Conservation (phyloP, 2,797 vertebrate species). For the Vultur gryphus region DNA sequence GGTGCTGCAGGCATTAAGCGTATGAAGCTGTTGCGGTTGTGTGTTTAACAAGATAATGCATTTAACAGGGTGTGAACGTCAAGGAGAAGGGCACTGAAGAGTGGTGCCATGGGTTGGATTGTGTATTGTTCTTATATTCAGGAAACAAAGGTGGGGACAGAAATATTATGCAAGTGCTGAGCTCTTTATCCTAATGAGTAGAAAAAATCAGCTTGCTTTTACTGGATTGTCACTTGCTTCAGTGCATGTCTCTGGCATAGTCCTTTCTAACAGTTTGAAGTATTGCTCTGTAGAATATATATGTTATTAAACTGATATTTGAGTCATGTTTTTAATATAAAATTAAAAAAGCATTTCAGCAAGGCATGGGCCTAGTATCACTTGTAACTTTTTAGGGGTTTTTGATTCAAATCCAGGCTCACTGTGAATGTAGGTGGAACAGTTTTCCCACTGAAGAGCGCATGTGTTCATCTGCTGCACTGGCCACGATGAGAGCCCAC, state of each 20-base stretch:
- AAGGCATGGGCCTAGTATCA: neutral
- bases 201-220: neutral
- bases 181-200: neutral
- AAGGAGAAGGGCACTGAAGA: neutral
- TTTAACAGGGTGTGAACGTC: neutral
- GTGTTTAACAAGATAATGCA: neutral
- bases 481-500: fast-evolving
- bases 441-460: neutral
- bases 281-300: neutral
- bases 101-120: neutral
- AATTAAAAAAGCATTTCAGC: neutral
- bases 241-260: neutral
- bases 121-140: neutral
- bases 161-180: neutral
- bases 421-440: neutral
- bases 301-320: neutral
- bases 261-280: neutral
- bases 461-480: neutral
- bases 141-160: neutral
- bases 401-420: neutral
- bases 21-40: neutral
- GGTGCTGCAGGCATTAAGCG: neutral
- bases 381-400: neutral
- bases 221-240: neutral
- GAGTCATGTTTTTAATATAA: neutral